Base-by-base conservation (phyloP, 2,113 vertebrate genomes). In the Cyanocitta stelleri region DNA sequence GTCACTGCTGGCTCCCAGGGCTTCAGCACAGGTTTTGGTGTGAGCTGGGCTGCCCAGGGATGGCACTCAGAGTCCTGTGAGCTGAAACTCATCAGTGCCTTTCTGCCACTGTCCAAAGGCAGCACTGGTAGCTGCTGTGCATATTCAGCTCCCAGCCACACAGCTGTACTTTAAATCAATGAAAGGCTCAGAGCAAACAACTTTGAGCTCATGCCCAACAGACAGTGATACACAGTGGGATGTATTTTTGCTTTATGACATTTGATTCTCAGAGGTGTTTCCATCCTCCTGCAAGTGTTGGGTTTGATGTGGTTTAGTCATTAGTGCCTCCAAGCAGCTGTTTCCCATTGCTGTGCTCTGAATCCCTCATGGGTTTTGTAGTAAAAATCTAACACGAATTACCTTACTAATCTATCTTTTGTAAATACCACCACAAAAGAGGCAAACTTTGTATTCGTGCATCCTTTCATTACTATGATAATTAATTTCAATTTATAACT, bases 401-500 rank as follows among this genome's bases (percentile, higher is more conserved):
- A 81, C 82, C 37, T 91, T 71, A 43, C 87, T 97, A 93, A 97
- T 97, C 74, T 93, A 10, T 55, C 89, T 94, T 95, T 95, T 97
- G 92, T 96, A 97, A 97, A 97, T 95, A 95, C 24, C 35, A 26
- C 81, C 24, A 46, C 72, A 92, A 88, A 95, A 96, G 89, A 83
- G 97, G 46, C 83, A 80, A 85, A 91, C 95, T 95, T 92, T 49
- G 41, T 85, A 77, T 95, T 96, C 73, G 10, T 27, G 93, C 63
- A 74, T 95, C 90, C 93, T 97, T 97, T 95, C 90, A 89, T 98
- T 98, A 95, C 96, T 83, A 95, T 93, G 96, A 81, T 96, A 97
- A 97, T 98, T 94, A 94, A 89, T 97, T 98, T 98, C 93, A 94
- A 95, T 97, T 96, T 95, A 87, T 97, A 95, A 84, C 90, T 96